Evolutionary conservation across 1,140 invertebrate species (phyloP).

Genomic region (Heliconius eleuchia): DNA sequence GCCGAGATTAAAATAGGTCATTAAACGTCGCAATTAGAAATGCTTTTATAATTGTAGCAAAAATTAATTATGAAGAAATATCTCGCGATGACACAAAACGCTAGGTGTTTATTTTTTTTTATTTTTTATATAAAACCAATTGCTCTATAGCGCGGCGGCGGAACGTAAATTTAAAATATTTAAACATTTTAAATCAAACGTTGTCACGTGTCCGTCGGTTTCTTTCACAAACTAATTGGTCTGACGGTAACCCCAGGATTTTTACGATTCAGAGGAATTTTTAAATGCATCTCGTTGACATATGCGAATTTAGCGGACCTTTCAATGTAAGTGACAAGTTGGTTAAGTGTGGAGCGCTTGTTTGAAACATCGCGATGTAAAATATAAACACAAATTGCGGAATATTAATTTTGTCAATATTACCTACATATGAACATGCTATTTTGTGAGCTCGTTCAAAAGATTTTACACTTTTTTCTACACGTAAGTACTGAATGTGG

Average conservation of each 20-base stretch:
- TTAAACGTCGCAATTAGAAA: slow-evolving; percentile 27
- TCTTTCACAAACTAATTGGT: slow-evolving; percentile 78
- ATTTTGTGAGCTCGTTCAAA: slow-evolving; percentile 31
- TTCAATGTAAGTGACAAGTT: slow-evolving; percentile 62
- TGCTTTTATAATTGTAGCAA: slow-evolving; percentile 4
- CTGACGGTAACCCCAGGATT: slow-evolving; percentile 66
- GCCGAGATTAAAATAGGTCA: slow-evolving; percentile 32
- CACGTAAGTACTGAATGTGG: slow-evolving; percentile 15
- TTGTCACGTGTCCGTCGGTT: slow-evolving; percentile 64
- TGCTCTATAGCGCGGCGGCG: slow-evolving; percentile 24
- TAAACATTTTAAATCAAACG: slow-evolving; percentile 68
- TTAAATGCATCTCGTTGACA: slow-evolving; percentile 65
- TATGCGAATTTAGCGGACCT: slow-evolving; percentile 52
- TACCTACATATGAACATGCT: slow-evolving; percentile 20
- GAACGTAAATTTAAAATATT: slow-evolving; percentile 47
- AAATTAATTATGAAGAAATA: slow-evolving; percentile 12
- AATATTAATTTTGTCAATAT: slow-evolving; percentile 50
- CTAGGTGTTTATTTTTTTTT: not conserved
- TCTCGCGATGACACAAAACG: slow-evolving; percentile 12
- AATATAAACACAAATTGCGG: slow-evolving; percentile 22
- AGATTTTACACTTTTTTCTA: slow-evolving; percentile 32
- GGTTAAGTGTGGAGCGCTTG: slow-evolving; percentile 32
- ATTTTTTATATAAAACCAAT: slow-evolving; percentile 13
- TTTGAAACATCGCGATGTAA: slow-evolving; percentile 36
- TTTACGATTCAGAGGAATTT: slow-evolving; percentile 59